Evolutionary conservation across 2,113 vertebrate species (phyloP), one percentile per base, ranked within the genome.

Genomic region (Halcyon malimbica): DNA sequence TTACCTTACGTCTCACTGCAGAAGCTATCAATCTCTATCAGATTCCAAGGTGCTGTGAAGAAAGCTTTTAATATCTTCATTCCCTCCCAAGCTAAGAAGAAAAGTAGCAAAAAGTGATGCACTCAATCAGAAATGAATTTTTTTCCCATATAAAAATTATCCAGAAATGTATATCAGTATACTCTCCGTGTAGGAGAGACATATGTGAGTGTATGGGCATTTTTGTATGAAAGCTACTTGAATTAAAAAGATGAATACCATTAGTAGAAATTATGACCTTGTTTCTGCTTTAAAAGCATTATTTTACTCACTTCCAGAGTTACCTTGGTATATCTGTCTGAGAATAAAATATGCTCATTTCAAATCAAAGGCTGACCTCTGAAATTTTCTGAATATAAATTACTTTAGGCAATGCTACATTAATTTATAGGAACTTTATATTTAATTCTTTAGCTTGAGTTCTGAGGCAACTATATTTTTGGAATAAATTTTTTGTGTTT

Each of bases 31-130:
- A 35, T 83, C 64, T 83, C 17, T 94, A 35, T 77, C 81, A 90
- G 24, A 73, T 75, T 82, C 35, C 25, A 73, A 70, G 29, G 62
- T n/a, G 25, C 19, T 64, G 35, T 28, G 9, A 31, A 33, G 11
- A 35, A 80, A 42, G 12, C 7, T 94, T 96, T 88, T 83, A 94
- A 82, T 79, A 89, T 90, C 70, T 96, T 46, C 67, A 17, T 70
- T 93, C 15, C 13, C 26, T 81, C 18, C 3, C 23, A 74, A 33
- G 44, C 6, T 74, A 95, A 92, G 68, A 20, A n/a, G 7, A 68
- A 82, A 62, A 42, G 23, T 20, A 31, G 10, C 10, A 25, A n/a
- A 79, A 96, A 63, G 15, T 9, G 6, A 64, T 83, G 7, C 16
- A 18, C 17, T 94, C 59, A 87, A 82, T 92, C 65, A 88, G 77